Evolutionary conservation across 2,113 vertebrate genomes (phyloP), one percentile per base, ranked within the genome.

Genomic region (Sarotherodon lohbergeri): DNA sequence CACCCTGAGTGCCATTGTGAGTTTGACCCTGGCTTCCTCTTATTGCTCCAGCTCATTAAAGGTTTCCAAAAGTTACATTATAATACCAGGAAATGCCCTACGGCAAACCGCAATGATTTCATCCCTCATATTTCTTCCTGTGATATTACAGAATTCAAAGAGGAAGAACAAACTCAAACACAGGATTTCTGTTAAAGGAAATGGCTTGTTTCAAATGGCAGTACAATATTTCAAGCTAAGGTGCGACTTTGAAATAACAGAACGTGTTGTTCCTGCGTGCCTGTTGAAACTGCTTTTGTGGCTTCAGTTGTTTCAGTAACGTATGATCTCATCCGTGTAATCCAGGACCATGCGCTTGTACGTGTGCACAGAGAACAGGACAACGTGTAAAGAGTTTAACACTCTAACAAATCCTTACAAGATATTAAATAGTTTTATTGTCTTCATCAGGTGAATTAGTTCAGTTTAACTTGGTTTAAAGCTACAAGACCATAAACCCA

Each of bases 121-220:
- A 79, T 41, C 7, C 9, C 1, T 55, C 19, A 1, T 85, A 36
- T 76, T 81, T 78, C 16, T 41, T 66, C 19, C 29, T 59, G 24
- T 36, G 27, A 50, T 81, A 78, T 88, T 48, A 7, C 16, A 46
- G 7, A 24, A 86, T n/a, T 63, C 41, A 79, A 85, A 80, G 14
- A 54, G 91, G 90, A 93, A 93, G 50, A 71, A n/a, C n/a, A 57
- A 85, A 85, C 34, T 19, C 57, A 88, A 90, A 92, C 86, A 89
- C 84, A 85, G 82, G 55, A 93, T 90, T 88, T 91, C 82, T 80
- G 41, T 56, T 43, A 5, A 55, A 46, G 85, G 80, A 94, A 87
- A 84, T 50, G 54, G 5, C 61, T 86, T 80, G 29, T 80, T 81
- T 71, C n/a, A 34, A 12, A 27, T 61, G 34, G 36, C 5, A 12